Base-by-base conservation (phyloP, 1,140 invertebrate genomes). In the Frieseomelitta varia region DNA sequence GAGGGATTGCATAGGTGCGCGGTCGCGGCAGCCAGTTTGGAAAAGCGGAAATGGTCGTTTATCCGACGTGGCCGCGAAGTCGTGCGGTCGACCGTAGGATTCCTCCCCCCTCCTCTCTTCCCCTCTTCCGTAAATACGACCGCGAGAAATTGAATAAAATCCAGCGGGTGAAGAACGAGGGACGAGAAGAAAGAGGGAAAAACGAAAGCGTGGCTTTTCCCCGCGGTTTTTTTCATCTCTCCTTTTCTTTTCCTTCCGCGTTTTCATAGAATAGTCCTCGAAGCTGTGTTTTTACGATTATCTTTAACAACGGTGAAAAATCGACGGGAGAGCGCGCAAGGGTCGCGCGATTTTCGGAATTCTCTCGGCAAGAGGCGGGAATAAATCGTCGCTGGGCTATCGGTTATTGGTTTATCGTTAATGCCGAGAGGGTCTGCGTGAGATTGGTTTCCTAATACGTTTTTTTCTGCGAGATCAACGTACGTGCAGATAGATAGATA, bases 101-200 rank as follows among this genome's bases (percentile, higher is more conserved):
- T n/a, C n/a, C n/a, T 17, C 6, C 21, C 1, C 39, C 74, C 2
- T 47, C n/a, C n/a, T n/a, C n/a, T n/a, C n/a, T n/a, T 17, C 6
- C 21, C 1, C 39, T 58, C 2, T 47, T 34, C 10, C 51, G 63
- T 53, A 68, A 68, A 51, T 63, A 73, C 51, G 53, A 12, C 27
- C 30, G 19, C 19, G 39, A 27, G 56, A 53, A 74, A 81, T 81
- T 74, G 71, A 81, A 81, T 63, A 30, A 63, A 53, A 34, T 74
- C 56, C 71, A 65, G 19, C 21, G 8, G 21, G 51, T 12, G 51
- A 21, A 34, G 21, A 34, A 24, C 10, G 79, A 15, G 61, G 8
- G 21, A 14, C 14, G 24, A 11, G 8, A 4, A 8, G 47, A 15
- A 27, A 74, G 47, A 30, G 15, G 1, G 0, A 8, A 19, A 24